Evolutionary conservation across 1,140 invertebrate species (phyloP), one percentile per base, ranked within the genome.

Genomic region (Drosophila burlai): DNA sequence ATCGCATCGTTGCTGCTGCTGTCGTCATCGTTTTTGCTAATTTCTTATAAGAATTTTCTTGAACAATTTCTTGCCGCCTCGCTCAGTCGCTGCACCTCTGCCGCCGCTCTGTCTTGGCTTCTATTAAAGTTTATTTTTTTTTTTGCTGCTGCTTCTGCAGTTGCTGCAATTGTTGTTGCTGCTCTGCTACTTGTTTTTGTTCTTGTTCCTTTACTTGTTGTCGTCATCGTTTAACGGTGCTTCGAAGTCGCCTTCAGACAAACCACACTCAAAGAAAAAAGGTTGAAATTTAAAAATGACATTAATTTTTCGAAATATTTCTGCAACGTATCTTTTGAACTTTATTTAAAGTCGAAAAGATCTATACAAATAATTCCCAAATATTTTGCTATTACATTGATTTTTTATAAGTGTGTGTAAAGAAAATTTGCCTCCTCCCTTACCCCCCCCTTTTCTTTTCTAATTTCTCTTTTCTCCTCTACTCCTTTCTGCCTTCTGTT

Each of bases 21-120:
- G 60, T 69, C 80, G 76, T 79, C 66, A 45, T 71, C 64, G 58
- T 76, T 74, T 80, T 83, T 83, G 68, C 84, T 84, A 81, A 87
- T 87, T 87, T 87, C 84, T 83, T 89, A 68, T 89, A 81, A 68
- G 84, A 87, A 89, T 89, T 87, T 87, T 87, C 84, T 83, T 87
- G 77, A 83, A 78, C 80, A 89, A 81, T 87, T 87, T 89, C 72
- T 75, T 80, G 77, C 57, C 84, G 81, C 76, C 76, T 16, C 16
- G 40, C 40, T 42, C 40, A 42, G 16, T n/a, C 16, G 40, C 40
- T 42, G 73, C 64, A 59, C 38, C 40, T 55, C 18, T 24, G 59
- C 21, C 29, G 45, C 24, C 49, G 69, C 38, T n/a, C 42, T 80
- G 77, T 89, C 77, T 82, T 60, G 69, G 49, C 74, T 87, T 83